phyloP scores from a whole-genome alignment of 2,888 invertebrate species.

The Ditylenchus weischeri region DNA sequence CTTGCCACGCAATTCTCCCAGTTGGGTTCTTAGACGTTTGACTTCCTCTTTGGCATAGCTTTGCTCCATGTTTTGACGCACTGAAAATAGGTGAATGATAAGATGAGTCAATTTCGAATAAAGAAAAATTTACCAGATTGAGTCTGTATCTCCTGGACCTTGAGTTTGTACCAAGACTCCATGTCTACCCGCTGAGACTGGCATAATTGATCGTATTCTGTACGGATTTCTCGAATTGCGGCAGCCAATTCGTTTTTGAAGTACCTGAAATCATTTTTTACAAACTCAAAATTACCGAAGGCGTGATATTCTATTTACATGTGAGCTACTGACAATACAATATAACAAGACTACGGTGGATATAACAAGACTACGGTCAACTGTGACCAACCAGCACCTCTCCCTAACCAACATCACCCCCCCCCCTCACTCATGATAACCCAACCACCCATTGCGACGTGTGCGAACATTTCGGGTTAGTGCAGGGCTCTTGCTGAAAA shows the following conservation, averaged over 20 bases:
- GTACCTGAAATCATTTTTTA: constrained; percentile 44
- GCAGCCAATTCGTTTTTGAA: constrained; percentile 64
- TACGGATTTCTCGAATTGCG: constrained; percentile 63
- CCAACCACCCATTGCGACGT: too few species aligned
- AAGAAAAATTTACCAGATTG: constrained; percentile 44
- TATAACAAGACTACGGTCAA: too few species aligned
- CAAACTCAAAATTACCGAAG: too few species aligned
- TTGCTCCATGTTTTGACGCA: constrained; percentile 60
- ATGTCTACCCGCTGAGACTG: constrained; percentile 62
- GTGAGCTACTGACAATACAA: too few species aligned
- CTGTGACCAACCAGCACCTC: too few species aligned
- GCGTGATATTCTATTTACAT: too few species aligned
- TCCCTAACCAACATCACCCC: too few species aligned
- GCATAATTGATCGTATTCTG: constrained; percentile 40
- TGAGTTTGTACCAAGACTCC: constrained; percentile 63
- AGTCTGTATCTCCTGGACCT: constrained; percentile 64
- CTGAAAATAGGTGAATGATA: constrained; percentile 20
- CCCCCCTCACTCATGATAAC: too few species aligned
- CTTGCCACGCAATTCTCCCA: constrained; percentile 60
- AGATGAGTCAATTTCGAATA: too few species aligned
- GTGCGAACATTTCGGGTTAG: too few species aligned
- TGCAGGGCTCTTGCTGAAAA: too few species aligned
- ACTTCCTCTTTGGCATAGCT: constrained; percentile 61
- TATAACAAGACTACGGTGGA: too few species aligned
- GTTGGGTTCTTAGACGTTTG: constrained; percentile 60